Percentiles rank a stretch among this genome's conserved stretches.
Conservation (phyloP, 2,113 vertebrate species). For the Crotalus helleri region DNA sequence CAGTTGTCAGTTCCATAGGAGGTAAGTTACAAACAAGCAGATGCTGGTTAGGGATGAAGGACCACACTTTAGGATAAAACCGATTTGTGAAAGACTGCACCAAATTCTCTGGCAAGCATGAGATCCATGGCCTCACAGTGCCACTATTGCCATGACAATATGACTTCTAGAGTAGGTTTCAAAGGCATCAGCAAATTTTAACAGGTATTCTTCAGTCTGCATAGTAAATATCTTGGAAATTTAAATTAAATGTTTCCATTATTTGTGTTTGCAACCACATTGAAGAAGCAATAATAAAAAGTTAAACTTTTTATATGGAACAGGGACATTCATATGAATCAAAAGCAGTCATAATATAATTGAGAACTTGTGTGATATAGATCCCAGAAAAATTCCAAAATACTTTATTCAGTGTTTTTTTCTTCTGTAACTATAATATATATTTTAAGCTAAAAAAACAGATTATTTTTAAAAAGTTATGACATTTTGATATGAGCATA, state of each 20-base stretch:
- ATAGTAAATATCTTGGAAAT: background rate
- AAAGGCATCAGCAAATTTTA: background rate
- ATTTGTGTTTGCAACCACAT: background rate
- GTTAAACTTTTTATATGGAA: background rate
- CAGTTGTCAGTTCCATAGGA: conserved; percentile 57
- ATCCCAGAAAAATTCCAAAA: background rate
- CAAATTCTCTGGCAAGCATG: background rate
- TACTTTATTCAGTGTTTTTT: background rate
- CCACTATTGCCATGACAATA: background rate
- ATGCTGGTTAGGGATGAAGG: background rate
- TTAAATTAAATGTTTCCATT: background rate
- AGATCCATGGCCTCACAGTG: background rate
- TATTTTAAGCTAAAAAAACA: background rate
- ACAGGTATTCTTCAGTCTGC: background rate
- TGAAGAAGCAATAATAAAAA: background rate
- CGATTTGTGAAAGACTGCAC: background rate
- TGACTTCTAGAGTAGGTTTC: background rate
- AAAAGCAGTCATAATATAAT: background rate
- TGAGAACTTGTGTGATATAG: background rate
- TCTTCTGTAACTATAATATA: background rate
- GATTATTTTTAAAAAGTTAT: background rate
- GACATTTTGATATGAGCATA: background rate
- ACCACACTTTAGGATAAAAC: background rate
- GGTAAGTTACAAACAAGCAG: conserved; percentile 60
- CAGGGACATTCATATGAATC: background rate